Percentiles rank a stretch among this genome's conserved stretches.
Conservation (phyloP, 2,797 vertebrate genomes). For the Lepus townsendii region DNA sequence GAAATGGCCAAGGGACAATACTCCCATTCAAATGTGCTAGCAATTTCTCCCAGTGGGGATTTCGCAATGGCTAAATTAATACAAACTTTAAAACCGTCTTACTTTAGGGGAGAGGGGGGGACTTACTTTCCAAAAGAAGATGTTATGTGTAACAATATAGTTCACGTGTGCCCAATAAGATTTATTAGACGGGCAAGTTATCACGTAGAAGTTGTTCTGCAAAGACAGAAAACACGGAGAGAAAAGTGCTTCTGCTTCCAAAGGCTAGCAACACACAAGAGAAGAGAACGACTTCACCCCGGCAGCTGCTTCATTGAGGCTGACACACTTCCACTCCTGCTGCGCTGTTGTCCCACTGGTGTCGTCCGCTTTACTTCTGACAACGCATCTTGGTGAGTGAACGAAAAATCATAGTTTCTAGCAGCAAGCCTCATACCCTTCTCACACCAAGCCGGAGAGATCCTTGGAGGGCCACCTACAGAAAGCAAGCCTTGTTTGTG, state of each 20-base stretch:
- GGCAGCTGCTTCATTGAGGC: conserved; percentile 67
- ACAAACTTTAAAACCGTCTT: conserved; percentile 64
- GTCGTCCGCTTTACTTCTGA: conserved; percentile 42
- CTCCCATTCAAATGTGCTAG: conserved; percentile 77
- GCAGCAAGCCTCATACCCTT: conserved; percentile 24
- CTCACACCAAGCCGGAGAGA: conserved; percentile 55
- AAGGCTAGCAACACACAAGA: not conserved
- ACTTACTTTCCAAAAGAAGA: conserved; percentile 71
- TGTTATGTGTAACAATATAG: conserved; percentile 55
- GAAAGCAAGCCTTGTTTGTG: conserved; percentile 70
- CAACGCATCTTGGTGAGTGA: conserved; percentile 39
- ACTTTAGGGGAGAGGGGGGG: conserved; percentile 63
- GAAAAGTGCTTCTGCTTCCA: conserved; percentile 66
- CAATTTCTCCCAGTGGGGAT: conserved; percentile 64
- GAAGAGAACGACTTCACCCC: conserved; percentile 70
- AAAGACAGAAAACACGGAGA: conserved; percentile 57
- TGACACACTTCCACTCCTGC: conserved; percentile 69
- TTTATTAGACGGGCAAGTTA: conserved; percentile 56
- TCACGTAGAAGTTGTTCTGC: conserved; percentile 61
- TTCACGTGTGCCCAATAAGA: conserved; percentile 47
- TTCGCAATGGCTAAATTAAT: conserved; percentile 77
- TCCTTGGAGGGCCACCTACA: conserved; percentile 59
- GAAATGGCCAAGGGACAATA: conserved; percentile 72
- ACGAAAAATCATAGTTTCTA: conserved; percentile 12
- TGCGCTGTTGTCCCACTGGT: not conserved